Percentiles rank a stretch among this genome's conserved stretches.
These are phyloP conservation scores for Odontomachus brunneus DNA, from an alignment of 1,140 invertebrate genomes.

Conservation along the genomic window DNA sequence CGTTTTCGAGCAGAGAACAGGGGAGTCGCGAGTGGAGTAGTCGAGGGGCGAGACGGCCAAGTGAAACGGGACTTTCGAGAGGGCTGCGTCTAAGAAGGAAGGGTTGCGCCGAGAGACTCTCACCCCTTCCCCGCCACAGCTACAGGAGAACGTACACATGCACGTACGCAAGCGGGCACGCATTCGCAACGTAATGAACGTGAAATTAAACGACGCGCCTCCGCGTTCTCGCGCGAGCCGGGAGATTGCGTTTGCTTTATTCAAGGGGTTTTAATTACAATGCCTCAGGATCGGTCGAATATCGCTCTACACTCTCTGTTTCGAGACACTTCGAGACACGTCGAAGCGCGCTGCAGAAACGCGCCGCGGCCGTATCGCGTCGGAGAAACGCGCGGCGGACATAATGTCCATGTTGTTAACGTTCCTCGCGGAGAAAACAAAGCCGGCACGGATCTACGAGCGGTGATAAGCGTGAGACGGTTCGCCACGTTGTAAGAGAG, in stretches of 20 bases:
- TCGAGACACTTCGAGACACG: slow-evolving; percentile 32
- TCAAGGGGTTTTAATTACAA: slow-evolving; percentile 83
- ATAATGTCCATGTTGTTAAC: slow-evolving; percentile 29
- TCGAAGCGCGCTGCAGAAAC: background rate
- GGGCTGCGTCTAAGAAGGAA: slow-evolving; percentile 80
- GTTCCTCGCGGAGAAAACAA: slow-evolving; percentile 9
- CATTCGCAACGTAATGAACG: slow-evolving; percentile 72
- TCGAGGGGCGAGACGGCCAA: background rate
- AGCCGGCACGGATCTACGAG: background rate
- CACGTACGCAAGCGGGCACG: slow-evolving; percentile 33
- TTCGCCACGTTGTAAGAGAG: background rate
- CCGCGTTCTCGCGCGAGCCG: slow-evolving; percentile 50
- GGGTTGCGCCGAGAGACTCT: slow-evolving; percentile 73
- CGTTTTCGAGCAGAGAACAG: slow-evolving; percentile 68
- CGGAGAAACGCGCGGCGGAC: background rate
- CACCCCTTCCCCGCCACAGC: slow-evolving; percentile 49
- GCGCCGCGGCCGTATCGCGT: too few relatives aligned
- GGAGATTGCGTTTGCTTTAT: slow-evolving; percentile 83
- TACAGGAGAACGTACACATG: slow-evolving; percentile 38
- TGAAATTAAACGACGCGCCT: slow-evolving; percentile 75
- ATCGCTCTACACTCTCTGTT: slow-evolving; percentile 62
- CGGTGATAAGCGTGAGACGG: background rate
- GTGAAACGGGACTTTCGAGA: slow-evolving; percentile 61
- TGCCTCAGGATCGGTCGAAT: slow-evolving; percentile 57
- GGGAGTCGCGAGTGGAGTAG: slow-evolving; percentile 41